phyloP scores from a whole-genome alignment of 2,113 vertebrate species.

The Megalops atlanticus region DNA sequence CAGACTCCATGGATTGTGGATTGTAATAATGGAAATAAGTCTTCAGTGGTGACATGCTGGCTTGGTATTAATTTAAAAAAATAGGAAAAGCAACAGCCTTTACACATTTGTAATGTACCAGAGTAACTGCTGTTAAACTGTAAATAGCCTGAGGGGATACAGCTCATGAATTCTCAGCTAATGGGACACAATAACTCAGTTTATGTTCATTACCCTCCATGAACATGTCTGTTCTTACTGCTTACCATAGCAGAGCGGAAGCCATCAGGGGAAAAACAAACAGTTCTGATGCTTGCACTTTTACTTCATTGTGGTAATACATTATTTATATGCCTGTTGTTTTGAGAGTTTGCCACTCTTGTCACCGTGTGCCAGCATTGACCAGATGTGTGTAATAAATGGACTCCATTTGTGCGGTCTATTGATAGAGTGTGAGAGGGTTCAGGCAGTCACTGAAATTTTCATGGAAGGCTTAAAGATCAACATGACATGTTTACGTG shows the following conservation, averaged over 20 bases:
- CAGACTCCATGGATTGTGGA: neutral
- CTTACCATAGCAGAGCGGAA: neutral
- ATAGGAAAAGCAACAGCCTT: neutral
- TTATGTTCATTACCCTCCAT: slow-evolving; percentile 6
- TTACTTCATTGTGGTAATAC: slow-evolving; percentile 12
- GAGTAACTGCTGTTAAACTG: slow-evolving; percentile 13
- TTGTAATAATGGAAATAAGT: neutral
- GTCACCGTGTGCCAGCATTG: slow-evolving; percentile 22
- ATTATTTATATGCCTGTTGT: neutral
- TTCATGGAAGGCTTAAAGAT: neutral
- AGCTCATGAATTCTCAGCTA: slow-evolving; percentile 17
- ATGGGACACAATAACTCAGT: slow-evolving; percentile 27
- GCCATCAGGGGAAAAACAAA: neutral
- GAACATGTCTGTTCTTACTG: neutral
- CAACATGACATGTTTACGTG: neutral
- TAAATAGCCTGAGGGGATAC: slow-evolving; percentile 21
- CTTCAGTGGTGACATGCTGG: neutral
- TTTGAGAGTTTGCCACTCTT: neutral
- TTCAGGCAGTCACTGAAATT: neutral
- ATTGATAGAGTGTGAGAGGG: neutral
- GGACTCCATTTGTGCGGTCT: neutral
- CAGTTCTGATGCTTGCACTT: neutral
- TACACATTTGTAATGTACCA: slow-evolving; percentile 26
- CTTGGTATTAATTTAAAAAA: neutral
- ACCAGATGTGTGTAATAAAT: slow-evolving; percentile 39